A percentile compares a stretch with the other conserved stretches of the same genome.
phyloP scores from a whole-genome alignment of 2,888 invertebrate species.

The Agrotis puta region DNA sequence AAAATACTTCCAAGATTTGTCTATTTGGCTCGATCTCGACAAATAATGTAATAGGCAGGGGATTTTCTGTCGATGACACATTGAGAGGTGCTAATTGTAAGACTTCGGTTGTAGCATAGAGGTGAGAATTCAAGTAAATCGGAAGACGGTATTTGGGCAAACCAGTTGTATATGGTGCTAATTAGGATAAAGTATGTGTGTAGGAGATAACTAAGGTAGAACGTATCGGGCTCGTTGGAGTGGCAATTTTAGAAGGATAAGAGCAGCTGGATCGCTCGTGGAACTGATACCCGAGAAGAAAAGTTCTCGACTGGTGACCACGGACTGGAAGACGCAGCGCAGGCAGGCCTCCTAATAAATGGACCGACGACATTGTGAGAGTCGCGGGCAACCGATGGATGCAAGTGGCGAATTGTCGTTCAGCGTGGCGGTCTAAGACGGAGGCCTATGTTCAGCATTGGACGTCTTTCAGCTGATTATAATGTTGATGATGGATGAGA shows the following conservation, averaged over 20 bases:
- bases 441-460: neutral
- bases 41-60: neutral
- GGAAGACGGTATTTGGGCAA: neutral
- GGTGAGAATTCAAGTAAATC: slow-evolving; percentile 27
- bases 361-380: too few species aligned
- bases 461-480: neutral
- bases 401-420: too few species aligned
- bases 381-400: too few species aligned
- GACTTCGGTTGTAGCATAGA: slow-evolving; percentile 14
- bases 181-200: neutral
- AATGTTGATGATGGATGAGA: too few species aligned
- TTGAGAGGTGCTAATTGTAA: slow-evolving; percentile 47
- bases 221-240: neutral
- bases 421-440: too few species aligned
- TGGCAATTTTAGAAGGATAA: neutral
- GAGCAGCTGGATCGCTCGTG: neutral
- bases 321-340: too few species aligned
- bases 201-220: too few species aligned
- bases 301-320: too few species aligned
- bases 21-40: slow-evolving; percentile 19
- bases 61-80: slow-evolving; percentile 46
- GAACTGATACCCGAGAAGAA: too few species aligned
- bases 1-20: slow-evolving; percentile 31
- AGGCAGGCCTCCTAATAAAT: too few species aligned
- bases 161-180: slow-evolving; percentile 1